Evolutionary conservation across 1,140 invertebrate genomes (phyloP), one percentile per base, ranked within the genome.

Genomic region (Amyelois transitella): DNA sequence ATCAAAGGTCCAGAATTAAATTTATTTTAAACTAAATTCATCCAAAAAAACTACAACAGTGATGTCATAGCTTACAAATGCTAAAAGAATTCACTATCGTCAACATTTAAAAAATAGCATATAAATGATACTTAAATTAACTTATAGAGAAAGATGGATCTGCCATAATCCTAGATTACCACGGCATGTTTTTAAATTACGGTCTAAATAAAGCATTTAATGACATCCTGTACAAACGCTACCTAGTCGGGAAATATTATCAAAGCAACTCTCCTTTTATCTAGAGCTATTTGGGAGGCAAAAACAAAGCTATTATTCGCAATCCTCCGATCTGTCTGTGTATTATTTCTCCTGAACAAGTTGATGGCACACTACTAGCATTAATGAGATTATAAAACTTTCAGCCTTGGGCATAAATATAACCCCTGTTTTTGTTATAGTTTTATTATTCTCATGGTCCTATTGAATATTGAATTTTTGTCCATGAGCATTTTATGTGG

Each of bases 361-460:
- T 69, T 61, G 64, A 75, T 58, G 60, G 45, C 58, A 51, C 54
- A 55, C 56, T 69, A 54, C 21, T 55, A 43, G 62, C 64, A 75
- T 77, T 77, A 77, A 76, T 76, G 60, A 70, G 61, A 70, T 72
- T 67, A 66, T 77, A 73, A 72, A 77, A 79, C 65, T 79, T 77
- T 67, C 69, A 74, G 43, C 25, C 25, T 43, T 28, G 12, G 28
- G 28, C 51, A 51, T 57, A 55, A 57, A 55, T 53, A 57, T 53
- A 24, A 51, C 53, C 57, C 45, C 32, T 53, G 53, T 60, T 56
- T 56, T 56, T 32, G 47, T 48, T 45, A 32, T 51, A 56, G 44
- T 53, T 61, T 61, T 50, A 61, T 50, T 24, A 14, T 43, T 55
- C 55, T 55, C 21, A 55, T 49, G 52, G 52, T 38, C 32, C n/a